These are phyloP conservation scores for Rambutsinella grinnellia DNA, from an alignment of 2,888 invertebrate genomes.

Conservation along the genomic window DNA sequence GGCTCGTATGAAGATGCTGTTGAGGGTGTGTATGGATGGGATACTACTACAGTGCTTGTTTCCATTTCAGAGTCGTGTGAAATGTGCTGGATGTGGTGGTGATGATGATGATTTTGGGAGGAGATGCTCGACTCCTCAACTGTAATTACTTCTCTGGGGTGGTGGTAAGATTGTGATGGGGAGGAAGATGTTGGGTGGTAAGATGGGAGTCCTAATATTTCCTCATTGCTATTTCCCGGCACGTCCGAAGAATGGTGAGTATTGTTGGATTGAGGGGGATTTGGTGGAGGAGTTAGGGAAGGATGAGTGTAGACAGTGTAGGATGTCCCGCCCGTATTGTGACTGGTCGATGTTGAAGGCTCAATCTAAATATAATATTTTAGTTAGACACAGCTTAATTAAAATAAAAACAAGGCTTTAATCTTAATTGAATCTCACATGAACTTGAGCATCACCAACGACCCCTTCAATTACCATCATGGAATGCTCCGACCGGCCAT, in stretches of 20 bases:
- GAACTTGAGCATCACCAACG: slow-evolving; percentile 8
- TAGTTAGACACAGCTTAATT: not conserved
- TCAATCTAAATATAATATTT: slow-evolving; percentile 16
- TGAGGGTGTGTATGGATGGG: slow-evolving; percentile 22
- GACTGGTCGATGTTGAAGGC: not conserved
- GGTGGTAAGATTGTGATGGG: slow-evolving; percentile 6
- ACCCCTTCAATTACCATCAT: slow-evolving; percentile 24
- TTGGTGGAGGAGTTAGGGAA: slow-evolving; percentile 3
- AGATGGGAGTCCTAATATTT: slow-evolving; percentile 33
- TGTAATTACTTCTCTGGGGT: not conserved
- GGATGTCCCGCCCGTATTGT: no score
- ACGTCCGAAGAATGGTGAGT: slow-evolving; percentile 19
- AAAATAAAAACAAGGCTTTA: not conserved
- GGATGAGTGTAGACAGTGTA: slow-evolving; percentile 32
- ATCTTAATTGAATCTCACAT: slow-evolving; percentile 1
- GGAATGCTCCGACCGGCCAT: slow-evolving; percentile 21
- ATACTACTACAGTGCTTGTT: slow-evolving; percentile 15
- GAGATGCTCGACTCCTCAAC: not conserved
- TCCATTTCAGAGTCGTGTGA: slow-evolving; percentile 17
- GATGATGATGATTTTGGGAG: slow-evolving; percentile 18
- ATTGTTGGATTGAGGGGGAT: slow-evolving; percentile 1
- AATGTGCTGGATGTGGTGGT: slow-evolving; percentile 5
- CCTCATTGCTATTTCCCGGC: slow-evolving; percentile 5
- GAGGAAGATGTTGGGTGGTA: slow-evolving; percentile 12
- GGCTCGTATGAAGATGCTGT: slow-evolving; percentile 10